Conservation (phyloP, 2,888 invertebrate species). For the Luperina testacea region DNA sequence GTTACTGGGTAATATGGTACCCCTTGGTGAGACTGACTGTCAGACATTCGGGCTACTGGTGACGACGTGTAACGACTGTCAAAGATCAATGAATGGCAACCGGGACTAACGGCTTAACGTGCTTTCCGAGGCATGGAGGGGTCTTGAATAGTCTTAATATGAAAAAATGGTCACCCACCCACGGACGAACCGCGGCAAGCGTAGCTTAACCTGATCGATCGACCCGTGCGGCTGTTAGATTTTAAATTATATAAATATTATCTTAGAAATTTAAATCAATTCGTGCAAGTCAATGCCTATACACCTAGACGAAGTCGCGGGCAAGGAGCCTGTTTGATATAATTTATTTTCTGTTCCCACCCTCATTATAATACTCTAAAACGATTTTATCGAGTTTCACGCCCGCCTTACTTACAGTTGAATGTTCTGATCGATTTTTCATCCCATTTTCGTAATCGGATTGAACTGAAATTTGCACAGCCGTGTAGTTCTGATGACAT, state of each 20-base stretch:
- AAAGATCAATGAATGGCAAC: neutral
- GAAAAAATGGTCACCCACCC: too few relatives aligned
- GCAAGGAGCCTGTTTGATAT: neutral
- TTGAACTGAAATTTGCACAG: constrained; percentile 2
- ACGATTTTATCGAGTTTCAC: constrained; percentile 21
- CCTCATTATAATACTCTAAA: constrained; percentile 8
- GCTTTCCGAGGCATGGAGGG: neutral
- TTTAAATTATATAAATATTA: too few relatives aligned
- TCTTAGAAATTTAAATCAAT: too few relatives aligned
- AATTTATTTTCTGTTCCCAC: constrained; percentile 1
- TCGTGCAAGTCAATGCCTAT: neutral
- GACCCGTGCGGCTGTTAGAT: too few relatives aligned
- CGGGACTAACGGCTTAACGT: neutral
- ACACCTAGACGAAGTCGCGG: neutral
- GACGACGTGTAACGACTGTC: neutral
- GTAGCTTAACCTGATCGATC: too few relatives aligned
- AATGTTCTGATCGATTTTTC: constrained; percentile 27
- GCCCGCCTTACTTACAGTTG: neutral
- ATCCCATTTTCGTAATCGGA: constrained; percentile 22
- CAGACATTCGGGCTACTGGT: neutral
- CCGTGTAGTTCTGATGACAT: neutral
- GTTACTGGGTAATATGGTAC: too few relatives aligned
- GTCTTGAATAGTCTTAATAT: neutral
- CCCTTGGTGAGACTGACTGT: neutral
- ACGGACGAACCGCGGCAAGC: too few relatives aligned